These are phyloP conservation scores for Lycophotia porphyrea DNA, from an alignment of 2,888 invertebrate species.

Conservation along the genomic window DNA sequence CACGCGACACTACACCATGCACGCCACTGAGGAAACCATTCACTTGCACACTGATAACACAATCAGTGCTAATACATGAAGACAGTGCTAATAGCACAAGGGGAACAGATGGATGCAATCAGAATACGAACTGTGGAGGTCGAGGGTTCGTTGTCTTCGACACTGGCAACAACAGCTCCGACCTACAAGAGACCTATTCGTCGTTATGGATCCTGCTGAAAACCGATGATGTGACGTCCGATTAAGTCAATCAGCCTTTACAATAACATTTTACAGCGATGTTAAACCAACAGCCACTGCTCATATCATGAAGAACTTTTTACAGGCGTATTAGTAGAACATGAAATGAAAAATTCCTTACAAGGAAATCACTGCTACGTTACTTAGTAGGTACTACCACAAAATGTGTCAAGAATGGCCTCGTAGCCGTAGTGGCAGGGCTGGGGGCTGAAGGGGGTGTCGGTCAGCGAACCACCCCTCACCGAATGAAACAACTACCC, in stretches of 20 bases:
- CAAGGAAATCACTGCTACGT: conserved; percentile 31
- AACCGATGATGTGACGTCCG: not conserved
- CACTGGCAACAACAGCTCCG: not conserved
- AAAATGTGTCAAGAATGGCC: conserved; percentile 43
- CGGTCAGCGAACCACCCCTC: conserved; percentile 60
- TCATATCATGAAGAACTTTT: not conserved
- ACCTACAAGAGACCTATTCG: not conserved
- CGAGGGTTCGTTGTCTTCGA: not conserved
- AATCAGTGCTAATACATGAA: conserved; percentile 21
- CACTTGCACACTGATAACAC: conserved; percentile 43
- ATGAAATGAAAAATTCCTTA: not conserved
- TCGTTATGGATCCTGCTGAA: not conserved
- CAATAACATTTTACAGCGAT: not conserved
- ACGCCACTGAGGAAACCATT: conserved; percentile 29
- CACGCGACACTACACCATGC: conserved; percentile 33
- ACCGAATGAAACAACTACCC: conserved; percentile 55
- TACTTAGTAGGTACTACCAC: conserved; percentile 12
- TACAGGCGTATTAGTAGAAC: not conserved
- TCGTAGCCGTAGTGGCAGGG: conserved; percentile 19
- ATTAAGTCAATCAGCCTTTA: not conserved
- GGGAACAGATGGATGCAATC: conserved; percentile 2
- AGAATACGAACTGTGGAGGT: conserved; percentile 1
- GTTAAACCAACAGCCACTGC: not conserved
- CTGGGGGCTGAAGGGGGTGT: not conserved
- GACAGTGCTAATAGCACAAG: not conserved